Evolutionary conservation across 2,797 vertebrate species (phyloP).

Genomic region (Sebastes trivittatus): DNA sequence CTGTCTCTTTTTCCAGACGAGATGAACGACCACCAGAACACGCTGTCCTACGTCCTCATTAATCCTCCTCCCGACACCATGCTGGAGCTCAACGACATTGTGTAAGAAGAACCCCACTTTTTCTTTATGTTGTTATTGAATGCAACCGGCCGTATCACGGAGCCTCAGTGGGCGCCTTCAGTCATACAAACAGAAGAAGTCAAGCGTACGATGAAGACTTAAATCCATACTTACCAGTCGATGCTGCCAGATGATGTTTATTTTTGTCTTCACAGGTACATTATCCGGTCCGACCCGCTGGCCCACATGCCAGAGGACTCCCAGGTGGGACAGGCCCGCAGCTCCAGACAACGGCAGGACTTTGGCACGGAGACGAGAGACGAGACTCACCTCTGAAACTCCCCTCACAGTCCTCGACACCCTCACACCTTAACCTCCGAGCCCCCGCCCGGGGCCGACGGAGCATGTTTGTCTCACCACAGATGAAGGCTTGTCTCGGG

Average conservation of each 20-base stretch:
- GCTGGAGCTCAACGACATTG: constrained; percentile 95
- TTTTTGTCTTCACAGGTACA: constrained; percentile 84
- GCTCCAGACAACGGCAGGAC: constrained; percentile 84
- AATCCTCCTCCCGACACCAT: constrained; percentile 95
- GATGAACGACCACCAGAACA: constrained; percentile 99
- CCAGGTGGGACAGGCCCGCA: constrained; percentile 80
- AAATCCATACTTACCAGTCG: background rate
- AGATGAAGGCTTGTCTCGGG: background rate
- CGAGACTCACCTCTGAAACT: constrained; percentile 91
- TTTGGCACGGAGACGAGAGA: constrained; percentile 86
- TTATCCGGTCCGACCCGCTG: constrained; percentile 94
- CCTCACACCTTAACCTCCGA: constrained; percentile 48
- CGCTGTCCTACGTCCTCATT: constrained; percentile 96
- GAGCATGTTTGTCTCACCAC: constrained; percentile 16
- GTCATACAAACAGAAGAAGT: too few relatives aligned
- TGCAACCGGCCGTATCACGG: too few relatives aligned
- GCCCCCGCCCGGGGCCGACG: constrained; percentile 9
- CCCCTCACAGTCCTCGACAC: constrained; percentile 9
- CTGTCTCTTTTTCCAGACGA: constrained; percentile 86
- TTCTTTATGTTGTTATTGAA: background rate
- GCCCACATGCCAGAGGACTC: constrained; percentile 91
- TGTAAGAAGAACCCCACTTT: constrained; percentile 75
- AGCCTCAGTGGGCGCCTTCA: too few relatives aligned
- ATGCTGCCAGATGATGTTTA: background rate
- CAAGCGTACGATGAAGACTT: background rate